Conservation (phyloP, 1,140 invertebrate genomes). For the Amyelois transitella region DNA sequence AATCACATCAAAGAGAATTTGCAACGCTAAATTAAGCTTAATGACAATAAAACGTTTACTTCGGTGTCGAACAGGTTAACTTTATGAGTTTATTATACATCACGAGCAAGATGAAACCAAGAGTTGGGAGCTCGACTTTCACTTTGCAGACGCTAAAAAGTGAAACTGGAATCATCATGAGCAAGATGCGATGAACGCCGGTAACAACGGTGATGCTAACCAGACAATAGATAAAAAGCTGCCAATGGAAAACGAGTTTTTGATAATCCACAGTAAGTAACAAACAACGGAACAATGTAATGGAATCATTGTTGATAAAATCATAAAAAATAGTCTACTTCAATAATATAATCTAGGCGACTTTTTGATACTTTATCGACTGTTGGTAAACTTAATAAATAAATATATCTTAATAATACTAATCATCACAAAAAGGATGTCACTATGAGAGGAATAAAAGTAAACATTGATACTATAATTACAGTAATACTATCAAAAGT, state of each 20-base stretch:
- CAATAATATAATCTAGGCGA: too few relatives aligned
- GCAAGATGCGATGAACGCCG: conserved; percentile 17
- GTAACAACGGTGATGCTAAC: conserved; percentile 25
- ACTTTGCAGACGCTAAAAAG: conserved; percentile 59
- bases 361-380: too few relatives aligned
- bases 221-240: conserved; percentile 4
- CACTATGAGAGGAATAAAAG: too few relatives aligned
- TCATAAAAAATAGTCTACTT: too few relatives aligned
- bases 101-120: conserved; percentile 43
- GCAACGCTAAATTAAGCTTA: background rate
- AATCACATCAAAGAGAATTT: too few relatives aligned
- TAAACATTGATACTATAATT: too few relatives aligned
- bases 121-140: conserved; percentile 59
- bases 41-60: background rate
- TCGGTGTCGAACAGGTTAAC: background rate
- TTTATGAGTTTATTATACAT: conserved; percentile 16
- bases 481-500: too few relatives aligned
- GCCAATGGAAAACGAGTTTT: background rate
- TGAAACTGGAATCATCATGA: conserved; percentile 54
- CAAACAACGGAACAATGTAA: conserved; percentile 1
- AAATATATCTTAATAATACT: too few relatives aligned
- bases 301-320: background rate
- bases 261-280: background rate
- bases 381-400: too few relatives aligned
- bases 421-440: too few relatives aligned